Evolutionary conservation across 92 coral and sea anemone species (phyloP), one percentile per base, ranked within the genome.

Genomic region (Epizoanthus scotinus): DNA sequence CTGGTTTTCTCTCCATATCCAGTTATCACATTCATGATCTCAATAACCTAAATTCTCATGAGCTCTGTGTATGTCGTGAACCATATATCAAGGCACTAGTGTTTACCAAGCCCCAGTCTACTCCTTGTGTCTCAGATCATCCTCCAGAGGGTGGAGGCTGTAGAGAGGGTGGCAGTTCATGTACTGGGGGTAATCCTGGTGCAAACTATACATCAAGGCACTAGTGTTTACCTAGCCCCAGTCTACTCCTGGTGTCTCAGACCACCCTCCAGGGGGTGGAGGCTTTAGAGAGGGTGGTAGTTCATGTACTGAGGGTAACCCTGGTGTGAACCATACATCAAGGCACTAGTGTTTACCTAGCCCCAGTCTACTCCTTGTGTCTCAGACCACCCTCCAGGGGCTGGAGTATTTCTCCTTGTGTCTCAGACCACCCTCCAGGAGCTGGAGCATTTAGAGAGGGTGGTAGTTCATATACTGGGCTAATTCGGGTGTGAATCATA

Each of bases 381-480:
- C 66, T 89, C 87, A 21, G 92, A 84, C 78, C 91, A 89, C 0
- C 98, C 98, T 71, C 84, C 91, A 19, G 92, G 92, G 82, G 99
- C 94, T n/a, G 99, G 99, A 26, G 99, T 98, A 67, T 86, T 75
- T 65, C n/a, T n/a, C n/a, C 71, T 34, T 92, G 94, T 9, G 81
- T 78, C 66, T 89, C 87, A 21, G 92, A 84, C 78, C 91, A 89
- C 0, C 98, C 98, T 71, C 84, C 91, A 19, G 92, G 92, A 79
- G 99, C 94, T n/a, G 99, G 99, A 26, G 99, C 98, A 67, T 86
- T 75, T 65, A 95, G 85, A 0, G 99, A 95, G 42, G 96, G 99
- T 13, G 99, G 98, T 17, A 95, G 87, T 28, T 84, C 82, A 67
- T 90, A 73, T 12, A 89, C 84, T 42, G n/a, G n/a, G n/a, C n/a